Evolutionary conservation across 2,113 vertebrate species (phyloP), one percentile per base, ranked within the genome.

Genomic region (Elephantulus edwardii): DNA sequence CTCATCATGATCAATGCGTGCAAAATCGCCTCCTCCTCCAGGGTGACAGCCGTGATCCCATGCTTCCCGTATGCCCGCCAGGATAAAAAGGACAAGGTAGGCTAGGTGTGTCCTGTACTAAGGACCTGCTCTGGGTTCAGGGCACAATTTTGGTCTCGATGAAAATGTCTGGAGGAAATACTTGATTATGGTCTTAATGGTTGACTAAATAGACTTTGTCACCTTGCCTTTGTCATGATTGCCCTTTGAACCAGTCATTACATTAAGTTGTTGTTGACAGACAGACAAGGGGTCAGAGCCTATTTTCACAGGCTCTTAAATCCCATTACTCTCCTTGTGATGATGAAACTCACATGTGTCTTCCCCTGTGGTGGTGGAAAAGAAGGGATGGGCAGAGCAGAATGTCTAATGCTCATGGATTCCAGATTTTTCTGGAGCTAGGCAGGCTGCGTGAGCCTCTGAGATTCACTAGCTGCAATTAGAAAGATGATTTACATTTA

Each of bases 1-100:
- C 98, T 98, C 70, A 98, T 98, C 96, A 98, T 98, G 98, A 98
- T 98, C 96, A 98, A 98, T 38, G 98, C 98, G 40, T 98, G 98
- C 97, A 98, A 98, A 95, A 98, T 98, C 79, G 98, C 98, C 0
- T 98, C 98, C 0, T 97, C 98, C 3, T 98, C 98, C 90, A 96
- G 98, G 84, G 98, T 98, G 89, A 98, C 98, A 7, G 98, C 98
- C 0, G 98, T 98, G 93, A 98, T 98, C 95, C 98, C 98, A 0
- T 98, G 98, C 90, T 98, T 98, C 92, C 98, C 98, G 0, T 98
- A 98, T 6, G 98, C 98, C 38, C 96, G 98, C 44, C 98, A 98
- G 94, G 98, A 98, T 95, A 98, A 98, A 90, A 98, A 98, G 95
- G 98, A 98, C 89, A 98, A 98, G 98, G 98, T 98, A 98, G 12